A percentile compares a stretch with the other conserved stretches of the same genome.
Evolutionary conservation across 2,888 invertebrate species (phyloP).

Genomic region (Matsumyia berberina): DNA sequence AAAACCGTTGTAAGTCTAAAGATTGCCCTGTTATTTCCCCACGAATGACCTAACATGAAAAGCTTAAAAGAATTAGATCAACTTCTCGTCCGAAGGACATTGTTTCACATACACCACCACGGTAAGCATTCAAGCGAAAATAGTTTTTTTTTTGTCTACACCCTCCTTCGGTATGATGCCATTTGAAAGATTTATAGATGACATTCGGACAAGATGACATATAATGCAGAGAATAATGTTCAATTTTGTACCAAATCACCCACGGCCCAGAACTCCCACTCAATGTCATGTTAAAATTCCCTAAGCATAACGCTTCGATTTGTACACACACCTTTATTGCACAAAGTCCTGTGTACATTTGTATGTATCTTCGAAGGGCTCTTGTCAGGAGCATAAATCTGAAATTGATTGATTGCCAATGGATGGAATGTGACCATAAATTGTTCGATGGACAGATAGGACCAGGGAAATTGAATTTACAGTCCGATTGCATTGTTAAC

Average conservation of each 20-base stretch:
- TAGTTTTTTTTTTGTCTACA: not conserved
- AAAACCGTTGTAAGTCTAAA: too few species aligned
- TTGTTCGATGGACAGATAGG: constrained; percentile 57
- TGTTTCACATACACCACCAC: not conserved
- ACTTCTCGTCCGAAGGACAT: not conserved
- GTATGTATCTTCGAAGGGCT: constrained; percentile 39
- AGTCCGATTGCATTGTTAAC: constrained; percentile 20
- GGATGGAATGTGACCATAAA: constrained; percentile 55
- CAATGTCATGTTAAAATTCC: constrained; percentile 13
- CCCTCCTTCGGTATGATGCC: constrained; percentile 21
- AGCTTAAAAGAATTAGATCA: too few species aligned
- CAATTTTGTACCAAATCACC: constrained; percentile 15
- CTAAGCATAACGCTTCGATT: not conserved
- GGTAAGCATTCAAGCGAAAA: not conserved
- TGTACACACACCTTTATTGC: constrained; percentile 34
- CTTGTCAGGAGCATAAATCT: constrained; percentile 64
- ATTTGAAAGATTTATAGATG: constrained; percentile 56
- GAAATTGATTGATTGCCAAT: constrained; percentile 65
- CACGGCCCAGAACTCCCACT: constrained; percentile 6
- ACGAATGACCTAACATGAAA: too few species aligned
- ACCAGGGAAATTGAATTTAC: constrained; percentile 48
- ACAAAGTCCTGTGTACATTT: constrained; percentile 12
- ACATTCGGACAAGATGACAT: constrained; percentile 61
- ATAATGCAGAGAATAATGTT: constrained; percentile 55
- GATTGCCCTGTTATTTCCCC: too few species aligned